Conservation (phyloP, 1,140 invertebrate species). For the Planococcus citri region DNA sequence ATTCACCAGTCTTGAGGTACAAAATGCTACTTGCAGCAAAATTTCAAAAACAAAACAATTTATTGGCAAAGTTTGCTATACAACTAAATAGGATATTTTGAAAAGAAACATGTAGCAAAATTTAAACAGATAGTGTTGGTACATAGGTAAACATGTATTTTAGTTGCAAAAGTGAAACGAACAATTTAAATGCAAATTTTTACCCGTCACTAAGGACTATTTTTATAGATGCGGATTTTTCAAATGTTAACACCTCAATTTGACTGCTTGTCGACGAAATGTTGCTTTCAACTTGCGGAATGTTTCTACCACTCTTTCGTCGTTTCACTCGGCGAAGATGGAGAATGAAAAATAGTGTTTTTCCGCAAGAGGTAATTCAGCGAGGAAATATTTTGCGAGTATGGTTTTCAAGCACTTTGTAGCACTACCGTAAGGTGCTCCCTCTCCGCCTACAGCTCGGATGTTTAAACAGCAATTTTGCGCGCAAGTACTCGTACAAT, state of each 20-base stretch:
- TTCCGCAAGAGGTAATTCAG: too few relatives aligned
- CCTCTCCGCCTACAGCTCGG: too few relatives aligned
- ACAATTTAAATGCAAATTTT: conserved; percentile 8
- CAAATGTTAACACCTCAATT: neutral
- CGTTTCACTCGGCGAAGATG: neutral
- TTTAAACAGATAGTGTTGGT: neutral
- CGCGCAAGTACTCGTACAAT: neutral
- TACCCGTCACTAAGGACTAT: neutral
- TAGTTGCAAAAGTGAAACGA: neutral
- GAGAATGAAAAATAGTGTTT: neutral
- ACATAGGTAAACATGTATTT: neutral
- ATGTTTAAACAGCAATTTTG: neutral
- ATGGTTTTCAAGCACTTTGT: neutral
- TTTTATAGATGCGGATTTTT: neutral
- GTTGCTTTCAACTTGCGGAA: neutral
- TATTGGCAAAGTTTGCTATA: neutral
- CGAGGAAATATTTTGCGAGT: neutral
- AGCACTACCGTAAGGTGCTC: too few relatives aligned
- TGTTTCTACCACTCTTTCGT: neutral
- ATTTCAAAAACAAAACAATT: conserved; percentile 4
- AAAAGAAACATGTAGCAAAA: neutral
- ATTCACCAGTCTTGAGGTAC: neutral
- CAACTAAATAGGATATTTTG: neutral
- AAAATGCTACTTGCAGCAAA: too few relatives aligned
- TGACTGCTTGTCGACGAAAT: neutral